Evolutionary conservation across 2,888 invertebrate genomes (phyloP).

Genomic region (Ophion obscuratus): DNA sequence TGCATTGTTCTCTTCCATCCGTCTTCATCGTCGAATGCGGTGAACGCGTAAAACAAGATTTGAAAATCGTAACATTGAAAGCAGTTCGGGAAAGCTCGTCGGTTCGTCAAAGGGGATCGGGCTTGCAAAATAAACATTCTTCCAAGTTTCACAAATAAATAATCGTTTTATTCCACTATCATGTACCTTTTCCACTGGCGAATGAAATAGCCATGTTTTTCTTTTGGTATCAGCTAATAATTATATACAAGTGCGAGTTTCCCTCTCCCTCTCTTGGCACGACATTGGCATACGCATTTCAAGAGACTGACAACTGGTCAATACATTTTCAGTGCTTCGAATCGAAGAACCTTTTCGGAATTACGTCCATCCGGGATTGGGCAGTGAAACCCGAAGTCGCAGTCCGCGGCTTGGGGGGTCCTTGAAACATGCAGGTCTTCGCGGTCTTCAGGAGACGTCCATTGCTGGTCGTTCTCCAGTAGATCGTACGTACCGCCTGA

Average conservation of each 20-base stretch:
- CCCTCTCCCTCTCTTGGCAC: slow-evolving; percentile 1
- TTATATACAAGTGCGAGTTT: slow-evolving; percentile 71
- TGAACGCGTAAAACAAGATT: neutral
- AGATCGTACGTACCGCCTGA: slow-evolving; percentile 91
- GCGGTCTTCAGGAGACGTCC: slow-evolving; percentile 78
- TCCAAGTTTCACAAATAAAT: slow-evolving; percentile 71
- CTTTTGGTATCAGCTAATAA: slow-evolving; percentile 62
- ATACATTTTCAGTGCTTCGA: slow-evolving; percentile 53
- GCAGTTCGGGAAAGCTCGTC: neutral
- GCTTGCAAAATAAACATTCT: neutral
- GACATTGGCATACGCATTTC: neutral
- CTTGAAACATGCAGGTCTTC: slow-evolving; percentile 79
- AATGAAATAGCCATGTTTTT: neutral
- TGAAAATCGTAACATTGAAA: neutral
- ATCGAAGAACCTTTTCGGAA: slow-evolving; percentile 71
- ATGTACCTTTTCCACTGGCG: slow-evolving; percentile 46
- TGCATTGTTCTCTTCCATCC: neutral
- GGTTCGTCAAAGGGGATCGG: neutral
- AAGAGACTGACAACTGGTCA: neutral
- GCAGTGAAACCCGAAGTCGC: slow-evolving; percentile 72
- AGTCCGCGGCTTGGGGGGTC: slow-evolving; percentile 80
- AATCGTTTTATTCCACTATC: slow-evolving; percentile 72
- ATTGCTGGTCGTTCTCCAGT: slow-evolving; percentile 87
- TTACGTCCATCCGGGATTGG: slow-evolving; percentile 71
- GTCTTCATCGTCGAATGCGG: neutral